These are phyloP conservation scores for Tribolium freemani DNA, from an alignment of 2,888 invertebrate genomes.

Conservation along the genomic window DNA sequence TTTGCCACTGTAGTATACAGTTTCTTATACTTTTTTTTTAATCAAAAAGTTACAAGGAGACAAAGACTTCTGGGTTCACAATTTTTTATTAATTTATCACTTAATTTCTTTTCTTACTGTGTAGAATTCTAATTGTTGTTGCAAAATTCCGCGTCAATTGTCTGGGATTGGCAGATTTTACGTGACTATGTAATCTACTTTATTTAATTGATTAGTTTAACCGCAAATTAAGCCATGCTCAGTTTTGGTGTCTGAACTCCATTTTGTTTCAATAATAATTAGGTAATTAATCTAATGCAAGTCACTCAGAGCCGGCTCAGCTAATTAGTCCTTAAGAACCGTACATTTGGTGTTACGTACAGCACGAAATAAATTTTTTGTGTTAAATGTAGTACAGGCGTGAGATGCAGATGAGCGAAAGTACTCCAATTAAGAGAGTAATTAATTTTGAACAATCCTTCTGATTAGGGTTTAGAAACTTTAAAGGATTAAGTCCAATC, in stretches of 20 bases:
- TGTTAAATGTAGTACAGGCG: conserved; percentile 6
- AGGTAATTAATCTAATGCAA: conserved; percentile 19
- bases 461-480: conserved; percentile 28
- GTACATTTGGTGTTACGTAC: background rate
- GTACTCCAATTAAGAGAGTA: conserved; percentile 20
- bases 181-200: conserved; percentile 2
- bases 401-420: conserved; percentile 7
- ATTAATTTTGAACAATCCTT: conserved; percentile 27
- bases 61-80: background rate
- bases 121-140: background rate
- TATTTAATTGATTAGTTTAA: conserved; percentile 7
- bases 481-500: conserved; percentile 24
- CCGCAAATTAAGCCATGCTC: conserved; percentile 7
- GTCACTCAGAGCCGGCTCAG: conserved; percentile 5
- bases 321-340: conserved; percentile 12
- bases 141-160: background rate
- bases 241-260: conserved; percentile 6
- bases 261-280: conserved; percentile 3
- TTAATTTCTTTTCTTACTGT: too few relatives aligned
- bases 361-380: background rate
- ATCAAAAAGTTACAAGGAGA: too few relatives aligned
- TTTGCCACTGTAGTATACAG: too few relatives aligned
- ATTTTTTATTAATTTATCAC: background rate
- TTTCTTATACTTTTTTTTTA: too few relatives aligned
- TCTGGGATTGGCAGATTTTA: background rate